These are phyloP conservation scores for Conger conger DNA, from an alignment of 2,113 vertebrate genomes.

Conservation along the genomic window DNA sequence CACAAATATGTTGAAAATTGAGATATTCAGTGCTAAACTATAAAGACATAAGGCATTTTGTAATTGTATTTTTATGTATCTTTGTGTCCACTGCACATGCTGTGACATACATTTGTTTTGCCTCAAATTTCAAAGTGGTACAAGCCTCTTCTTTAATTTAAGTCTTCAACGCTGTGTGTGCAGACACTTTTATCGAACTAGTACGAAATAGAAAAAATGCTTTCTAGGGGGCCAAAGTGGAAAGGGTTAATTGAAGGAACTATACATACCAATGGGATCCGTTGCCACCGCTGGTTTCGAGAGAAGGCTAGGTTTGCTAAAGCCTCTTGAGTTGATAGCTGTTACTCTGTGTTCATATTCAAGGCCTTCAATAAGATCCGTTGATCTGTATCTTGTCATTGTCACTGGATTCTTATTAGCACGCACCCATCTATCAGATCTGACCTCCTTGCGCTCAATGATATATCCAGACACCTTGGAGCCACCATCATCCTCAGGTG, in stretches of 20 bases:
- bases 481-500: constrained; percentile 92
- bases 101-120: too few species aligned
- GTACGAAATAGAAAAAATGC: too few species aligned
- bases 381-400: constrained; percentile 96
- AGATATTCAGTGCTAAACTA: too few species aligned
- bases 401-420: constrained; percentile 95
- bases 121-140: too few species aligned
- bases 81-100: too few species aligned
- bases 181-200: too few species aligned
- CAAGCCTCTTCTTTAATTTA: too few species aligned
- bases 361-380: constrained; percentile 90
- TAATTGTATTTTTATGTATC: too few species aligned
- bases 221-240: too few species aligned
- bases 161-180: too few species aligned
- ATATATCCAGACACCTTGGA: constrained; percentile 92
- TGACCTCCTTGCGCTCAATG: constrained; percentile 94
- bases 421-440: constrained; percentile 93
- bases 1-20: too few species aligned
- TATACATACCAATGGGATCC: constrained; percentile 88
- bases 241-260: constrained; percentile 17
- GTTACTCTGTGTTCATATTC: constrained; percentile 96
- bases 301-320: constrained; percentile 88
- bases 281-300: constrained; percentile 89
- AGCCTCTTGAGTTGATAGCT: constrained; percentile 88
- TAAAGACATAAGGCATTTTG: too few species aligned